Evolutionary conservation across 2,113 vertebrate species (phyloP).

Genomic region (Beaufortia kweichowensis): DNA sequence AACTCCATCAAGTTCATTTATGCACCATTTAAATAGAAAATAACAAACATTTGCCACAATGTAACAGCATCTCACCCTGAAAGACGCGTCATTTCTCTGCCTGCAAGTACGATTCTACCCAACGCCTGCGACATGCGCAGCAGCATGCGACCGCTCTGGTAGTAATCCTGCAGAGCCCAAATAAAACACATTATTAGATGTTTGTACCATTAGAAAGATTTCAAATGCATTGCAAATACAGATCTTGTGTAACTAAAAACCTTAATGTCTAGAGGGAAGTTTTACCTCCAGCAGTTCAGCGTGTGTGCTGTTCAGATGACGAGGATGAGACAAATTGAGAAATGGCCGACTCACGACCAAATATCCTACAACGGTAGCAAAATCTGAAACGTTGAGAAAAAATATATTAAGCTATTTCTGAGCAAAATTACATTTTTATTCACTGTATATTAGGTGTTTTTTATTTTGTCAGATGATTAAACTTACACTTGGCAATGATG

Average conservation of each 20-base stretch:
- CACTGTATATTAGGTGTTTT: background rate
- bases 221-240: background rate
- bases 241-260: background rate
- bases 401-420: background rate
- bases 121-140: slow-evolving; percentile 95
- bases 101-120: slow-evolving; percentile 94
- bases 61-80: slow-evolving; percentile 77
- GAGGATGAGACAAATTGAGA: slow-evolving; percentile 80
- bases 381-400: slow-evolving; percentile 71
- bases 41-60: background rate
- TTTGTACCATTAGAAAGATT: background rate
- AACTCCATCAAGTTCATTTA: background rate
- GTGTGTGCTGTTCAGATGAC: slow-evolving; percentile 85
- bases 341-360: slow-evolving; percentile 94
- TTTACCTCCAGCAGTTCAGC: slow-evolving; percentile 92
- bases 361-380: slow-evolving; percentile 96
- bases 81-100: slow-evolving; percentile 95
- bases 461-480: background rate
- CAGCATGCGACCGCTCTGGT: slow-evolving; percentile 97
- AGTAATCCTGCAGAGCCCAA: slow-evolving; percentile 93
- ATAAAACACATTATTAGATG: slow-evolving; percentile 8
- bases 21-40: background rate
- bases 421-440: no score
- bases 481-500: slow-evolving; percentile 96
- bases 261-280: background rate